Evolutionary conservation across 2,113 vertebrate species (phyloP).

Genomic region (Anoplopoma fimbria): DNA sequence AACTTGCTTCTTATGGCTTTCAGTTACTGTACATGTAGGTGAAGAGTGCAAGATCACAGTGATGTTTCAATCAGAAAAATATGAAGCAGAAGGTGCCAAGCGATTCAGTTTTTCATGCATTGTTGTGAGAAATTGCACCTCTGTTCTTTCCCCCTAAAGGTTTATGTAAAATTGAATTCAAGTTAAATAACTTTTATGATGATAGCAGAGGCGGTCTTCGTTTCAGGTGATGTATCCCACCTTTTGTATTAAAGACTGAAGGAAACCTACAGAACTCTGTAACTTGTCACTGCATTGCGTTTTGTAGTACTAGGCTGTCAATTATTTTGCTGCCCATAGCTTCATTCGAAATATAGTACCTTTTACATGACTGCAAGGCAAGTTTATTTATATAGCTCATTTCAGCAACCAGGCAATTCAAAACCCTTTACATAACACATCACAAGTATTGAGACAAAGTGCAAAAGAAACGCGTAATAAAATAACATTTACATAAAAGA

Average conservation of each 20-base stretch:
- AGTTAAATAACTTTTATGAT: conserved; percentile 2
- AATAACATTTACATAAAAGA: neutral
- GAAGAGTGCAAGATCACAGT: neutral
- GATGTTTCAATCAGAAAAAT: neutral
- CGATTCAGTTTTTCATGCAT: neutral
- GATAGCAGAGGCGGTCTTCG: neutral
- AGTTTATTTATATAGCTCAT: neutral
- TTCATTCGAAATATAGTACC: neutral
- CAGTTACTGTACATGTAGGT: neutral
- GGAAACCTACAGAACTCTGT: neutral
- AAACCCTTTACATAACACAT: neutral
- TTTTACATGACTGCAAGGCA: neutral
- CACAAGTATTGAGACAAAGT: neutral
- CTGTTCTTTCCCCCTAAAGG: conserved; percentile 11
- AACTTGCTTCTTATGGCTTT: neutral
- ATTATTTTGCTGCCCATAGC: neutral
- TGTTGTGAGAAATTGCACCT: neutral
- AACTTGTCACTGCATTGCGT: neutral
- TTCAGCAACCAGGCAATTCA: neutral
- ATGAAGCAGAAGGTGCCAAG: neutral
- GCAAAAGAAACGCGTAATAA: neutral
- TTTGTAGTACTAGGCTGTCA: neutral
- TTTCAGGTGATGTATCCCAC: neutral
- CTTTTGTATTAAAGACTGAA: neutral
- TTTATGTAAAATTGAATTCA: conserved; percentile 13